Evolutionary conservation across 2,113 vertebrate genomes (phyloP).

Genomic region (Hiodon tergisus): DNA sequence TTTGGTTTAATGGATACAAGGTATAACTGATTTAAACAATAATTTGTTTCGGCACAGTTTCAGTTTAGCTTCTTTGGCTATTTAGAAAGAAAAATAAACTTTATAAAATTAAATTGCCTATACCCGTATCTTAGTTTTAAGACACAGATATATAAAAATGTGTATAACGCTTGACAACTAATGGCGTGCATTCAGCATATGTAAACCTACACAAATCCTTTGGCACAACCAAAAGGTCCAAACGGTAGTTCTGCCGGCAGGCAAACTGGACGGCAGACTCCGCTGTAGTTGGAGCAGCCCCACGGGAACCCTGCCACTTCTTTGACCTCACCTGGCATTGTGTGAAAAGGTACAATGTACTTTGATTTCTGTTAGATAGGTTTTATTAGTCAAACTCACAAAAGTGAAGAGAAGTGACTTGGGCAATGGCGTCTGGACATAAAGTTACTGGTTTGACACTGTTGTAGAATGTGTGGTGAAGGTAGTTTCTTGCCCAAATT

Average conservation of each 20-base stretch:
- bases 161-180: too few species aligned
- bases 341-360: background rate
- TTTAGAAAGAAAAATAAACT: too few species aligned
- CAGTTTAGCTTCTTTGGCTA: too few species aligned
- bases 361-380: background rate
- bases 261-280: slow-evolving; percentile 40
- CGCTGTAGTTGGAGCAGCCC: slow-evolving; percentile 43
- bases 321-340: slow-evolving; percentile 22
- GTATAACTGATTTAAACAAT: too few species aligned
- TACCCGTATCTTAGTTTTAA: too few species aligned
- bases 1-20: too few species aligned
- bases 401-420: background rate
- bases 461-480: too few species aligned
- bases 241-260: slow-evolving; percentile 38
- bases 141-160: too few species aligned
- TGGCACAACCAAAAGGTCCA: slow-evolving; percentile 41
- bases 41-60: too few species aligned
- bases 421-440: background rate
- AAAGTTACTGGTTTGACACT: too few species aligned
- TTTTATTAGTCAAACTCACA: background rate
- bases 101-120: too few species aligned
- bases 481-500: too few species aligned
- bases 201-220: slow-evolving; percentile 43
- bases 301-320: slow-evolving; percentile 28
- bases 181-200: background rate